Base-by-base conservation (phyloP, 2,888 invertebrate genomes). In the Pandemis cinnamomeana region DNA sequence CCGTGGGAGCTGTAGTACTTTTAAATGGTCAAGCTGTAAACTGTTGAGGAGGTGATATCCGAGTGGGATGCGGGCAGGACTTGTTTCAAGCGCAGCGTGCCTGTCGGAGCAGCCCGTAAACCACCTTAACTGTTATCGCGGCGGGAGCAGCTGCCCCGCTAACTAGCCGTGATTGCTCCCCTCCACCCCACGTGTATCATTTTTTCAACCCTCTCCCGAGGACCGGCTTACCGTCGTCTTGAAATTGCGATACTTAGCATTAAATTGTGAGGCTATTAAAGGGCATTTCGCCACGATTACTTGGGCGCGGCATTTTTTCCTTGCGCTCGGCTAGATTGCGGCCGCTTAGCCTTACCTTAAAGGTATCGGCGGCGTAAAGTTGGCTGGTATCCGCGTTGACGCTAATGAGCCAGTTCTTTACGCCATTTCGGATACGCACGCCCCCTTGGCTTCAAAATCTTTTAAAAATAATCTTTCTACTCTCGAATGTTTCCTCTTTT, bases 241-340 rank as follows among this genome's bases (percentile, higher is more conserved):
- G 85, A 91, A 91, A 93, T 91, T 89, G 91, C 90, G 88, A 89
- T 91, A 91, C 92, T 93, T 91, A 92, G 88, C 90, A 91, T 92
- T 92, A 93, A 93, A 93, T 93, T 90, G 90, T 90, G 86, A 86
- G 88, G 87, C 86, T 87, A 87, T 91, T 91, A 89, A 91, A 89
- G 87, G 89, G 87, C 84, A 87, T 91, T 91, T 86, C 84, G 77
- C 83, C 81, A 80, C 89, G 91, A 92, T 93, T 92, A 93, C 85
- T 82, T 80, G 80, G 85, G 83, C 80, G 83, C 80, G 83, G 82
- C 81, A 82, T 85, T 91, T 91, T 91, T 91, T 88, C 87, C 87
- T 86, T 88, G 86, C 83, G 80, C 77, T 82, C 83, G 82, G 81
- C 88, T 87, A 88, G 87, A 90, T 91, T 90, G 87, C 83, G 82